These are phyloP conservation scores for Pocillopora grandis DNA, from an alignment of 92 coral and sea anemone species.

Conservation along the genomic window DNA sequence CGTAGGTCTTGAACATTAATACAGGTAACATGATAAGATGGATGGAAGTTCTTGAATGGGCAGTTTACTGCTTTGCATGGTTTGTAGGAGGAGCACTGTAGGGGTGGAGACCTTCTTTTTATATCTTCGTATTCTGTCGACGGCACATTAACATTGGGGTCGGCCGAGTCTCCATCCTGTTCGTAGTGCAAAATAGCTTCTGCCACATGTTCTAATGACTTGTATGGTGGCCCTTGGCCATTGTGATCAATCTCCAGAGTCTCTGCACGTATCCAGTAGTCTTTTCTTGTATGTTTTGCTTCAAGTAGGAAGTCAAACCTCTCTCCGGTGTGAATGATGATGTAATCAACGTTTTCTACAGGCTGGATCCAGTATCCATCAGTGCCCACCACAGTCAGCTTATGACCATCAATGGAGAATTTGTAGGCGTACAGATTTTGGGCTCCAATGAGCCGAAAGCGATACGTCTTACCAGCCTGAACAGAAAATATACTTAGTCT, in stretches of 20 bases:
- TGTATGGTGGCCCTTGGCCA: slow-evolving; percentile 39
- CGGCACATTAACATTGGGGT: slow-evolving; percentile 3
- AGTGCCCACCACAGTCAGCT: slow-evolving; percentile 63
- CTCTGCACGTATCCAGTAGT: slow-evolving; percentile 69
- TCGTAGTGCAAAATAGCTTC: slow-evolving; percentile 61
- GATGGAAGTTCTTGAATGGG: slow-evolving; percentile 41
- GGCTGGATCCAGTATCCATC: slow-evolving; percentile 75
- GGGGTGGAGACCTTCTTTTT: slow-evolving; percentile 30
- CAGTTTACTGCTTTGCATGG: slow-evolving; percentile 51
- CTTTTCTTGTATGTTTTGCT: slow-evolving; percentile 43
- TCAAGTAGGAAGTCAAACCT: slow-evolving; percentile 71
- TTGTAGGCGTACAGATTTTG: slow-evolving; percentile 44
- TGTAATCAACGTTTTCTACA: slow-evolving; percentile 57
- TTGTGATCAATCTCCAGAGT: slow-evolving; percentile 55
- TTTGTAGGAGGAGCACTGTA: neutral
- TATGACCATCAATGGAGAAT: slow-evolving; percentile 61
- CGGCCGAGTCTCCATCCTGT: slow-evolving; percentile 21
- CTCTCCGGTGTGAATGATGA: slow-evolving; percentile 72
- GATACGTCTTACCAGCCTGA: slow-evolving; percentile 57
- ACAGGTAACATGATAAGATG: neutral
- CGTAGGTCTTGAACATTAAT: slow-evolving; percentile 38
- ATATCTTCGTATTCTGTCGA: slow-evolving; percentile 13
- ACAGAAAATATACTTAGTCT: slow-evolving; percentile 66
- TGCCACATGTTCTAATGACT: slow-evolving; percentile 55
- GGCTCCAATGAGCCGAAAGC: slow-evolving; percentile 66